Evolutionary conservation across 2,113 vertebrate genomes (phyloP), one percentile per base, ranked within the genome.

Genomic region (Mesocricetus auratus): DNA sequence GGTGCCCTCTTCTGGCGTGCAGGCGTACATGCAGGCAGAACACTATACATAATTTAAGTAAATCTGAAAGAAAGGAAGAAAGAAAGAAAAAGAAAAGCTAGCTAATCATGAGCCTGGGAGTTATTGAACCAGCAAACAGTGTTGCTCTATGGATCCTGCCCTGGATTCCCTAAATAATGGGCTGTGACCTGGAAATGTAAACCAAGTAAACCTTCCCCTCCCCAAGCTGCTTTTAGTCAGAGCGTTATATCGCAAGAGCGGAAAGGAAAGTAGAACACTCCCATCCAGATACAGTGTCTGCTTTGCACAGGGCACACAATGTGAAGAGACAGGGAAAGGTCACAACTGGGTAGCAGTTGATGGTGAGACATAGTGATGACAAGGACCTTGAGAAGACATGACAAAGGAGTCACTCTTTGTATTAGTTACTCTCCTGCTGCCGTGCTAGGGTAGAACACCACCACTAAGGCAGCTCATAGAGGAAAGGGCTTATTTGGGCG

Each of bases 331-430:
- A 1, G 12, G 12, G 42, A 12, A 5, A n/a, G 31, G 42, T 24
- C 26, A 62, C 13, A 19, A 2, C 47, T 9, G 15, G 16, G 9
- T 17, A 21, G 77, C 3, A 22, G 16, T 3, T 8, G 0, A 0
- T 2, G n/a, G 7, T 22, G 47, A 66, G 22, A 26, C 5, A 19
- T 0, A 2, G 5, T 0, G 24, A 39, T 26, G 45, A 62, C 42
- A 69, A 9, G 3, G 2, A 3, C 12, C 39, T 33, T 13, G 58
- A 56, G 13, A 19, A 19, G n/a, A 60, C 39, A 31, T 1, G 7
- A 2, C 29, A 47, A 7, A 15, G 33, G 39, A 9, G n/a, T n/a
- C n/a, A n/a, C n/a, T n/a, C 31, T 19, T 15, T 1, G 7, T 21
- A 13, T 81, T 12, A 2, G 39, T 42, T 5, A n/a, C 33, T 19